Conservation (phyloP, 2,888 invertebrate species). For the Tinea semifulvella region DNA sequence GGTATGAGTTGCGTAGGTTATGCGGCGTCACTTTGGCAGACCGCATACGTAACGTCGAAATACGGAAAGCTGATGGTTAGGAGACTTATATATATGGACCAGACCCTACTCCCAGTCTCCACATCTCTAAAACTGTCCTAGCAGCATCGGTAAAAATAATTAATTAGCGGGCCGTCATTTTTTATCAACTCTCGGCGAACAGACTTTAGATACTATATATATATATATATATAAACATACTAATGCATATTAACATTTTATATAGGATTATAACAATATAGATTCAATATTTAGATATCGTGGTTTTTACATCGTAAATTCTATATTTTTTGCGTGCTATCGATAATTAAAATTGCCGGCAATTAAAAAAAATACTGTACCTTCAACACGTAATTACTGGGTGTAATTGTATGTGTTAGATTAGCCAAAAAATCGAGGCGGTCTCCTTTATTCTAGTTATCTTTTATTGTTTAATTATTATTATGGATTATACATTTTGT, state of each 20-base stretch:
- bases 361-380: constrained; percentile 40
- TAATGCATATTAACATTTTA: background rate
- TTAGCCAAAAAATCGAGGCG: constrained; percentile 28
- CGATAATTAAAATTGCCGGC: constrained; percentile 61
- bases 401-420: constrained; percentile 19
- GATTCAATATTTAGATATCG: background rate
- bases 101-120: too few relatives aligned
- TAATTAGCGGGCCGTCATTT: too few relatives aligned
- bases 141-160: too few relatives aligned
- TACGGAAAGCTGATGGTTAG: too few relatives aligned
- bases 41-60: too few relatives aligned
- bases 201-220: too few relatives aligned
- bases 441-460: constrained; percentile 46
- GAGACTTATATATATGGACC: too few relatives aligned
- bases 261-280: constrained; percentile 10
- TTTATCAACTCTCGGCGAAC: too few relatives aligned
- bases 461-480: constrained; percentile 59
- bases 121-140: too few relatives aligned
- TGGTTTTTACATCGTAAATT: constrained; percentile 12
- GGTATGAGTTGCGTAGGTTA: too few relatives aligned
- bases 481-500: too few relatives aligned
- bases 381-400: constrained; percentile 35
- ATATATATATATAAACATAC: background rate
- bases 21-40: too few relatives aligned
- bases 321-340: constrained; percentile 33